Percentiles rank a stretch among this genome's conserved stretches.
phyloP scores from a whole-genome alignment of 2,888 invertebrate genomes.

The Amphipyra tragopoginis region DNA sequence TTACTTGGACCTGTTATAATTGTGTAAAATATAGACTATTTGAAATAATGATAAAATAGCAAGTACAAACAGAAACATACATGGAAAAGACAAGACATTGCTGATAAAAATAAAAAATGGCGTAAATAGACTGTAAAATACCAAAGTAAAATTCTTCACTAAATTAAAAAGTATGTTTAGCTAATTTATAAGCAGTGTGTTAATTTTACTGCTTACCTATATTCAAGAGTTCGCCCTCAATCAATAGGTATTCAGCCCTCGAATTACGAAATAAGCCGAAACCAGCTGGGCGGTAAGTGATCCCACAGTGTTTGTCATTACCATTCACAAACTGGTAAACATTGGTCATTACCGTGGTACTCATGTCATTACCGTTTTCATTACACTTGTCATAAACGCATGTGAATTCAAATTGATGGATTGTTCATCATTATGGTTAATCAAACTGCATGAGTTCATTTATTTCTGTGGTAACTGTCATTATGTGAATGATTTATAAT shows the following conservation, averaged over 20 bases:
- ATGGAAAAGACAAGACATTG: no score
- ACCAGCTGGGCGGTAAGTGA: slow-evolving; percentile 69
- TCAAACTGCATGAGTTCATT: slow-evolving; percentile 41
- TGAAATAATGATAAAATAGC: no score
- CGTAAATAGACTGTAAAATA: no score
- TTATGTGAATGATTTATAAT: neutral
- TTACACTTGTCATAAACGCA: slow-evolving; percentile 28
- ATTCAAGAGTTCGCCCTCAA: slow-evolving; percentile 23
- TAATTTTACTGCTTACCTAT: neutral
- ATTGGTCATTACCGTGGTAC: slow-evolving; percentile 16
- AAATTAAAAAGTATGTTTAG: no score
- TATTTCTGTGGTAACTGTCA: slow-evolving; percentile 3
- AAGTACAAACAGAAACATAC: no score
- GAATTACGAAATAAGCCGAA: slow-evolving; percentile 84
- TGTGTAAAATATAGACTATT: no score
- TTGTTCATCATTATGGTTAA: slow-evolving; percentile 10
- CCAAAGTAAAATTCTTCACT: no score
- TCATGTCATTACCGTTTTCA: slow-evolving; percentile 26
- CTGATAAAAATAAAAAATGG: no score
- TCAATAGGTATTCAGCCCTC: slow-evolving; percentile 75
- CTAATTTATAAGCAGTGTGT: no score
- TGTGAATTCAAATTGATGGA: slow-evolving; percentile 24
- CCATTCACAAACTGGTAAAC: slow-evolving; percentile 18
- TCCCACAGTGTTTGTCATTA: slow-evolving; percentile 16
- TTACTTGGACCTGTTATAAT: no score